A percentile compares a stretch with the other conserved stretches of the same genome.
Conservation (phyloP, 2,888 invertebrate species). For the Mesopsocus fuscifrons region DNA sequence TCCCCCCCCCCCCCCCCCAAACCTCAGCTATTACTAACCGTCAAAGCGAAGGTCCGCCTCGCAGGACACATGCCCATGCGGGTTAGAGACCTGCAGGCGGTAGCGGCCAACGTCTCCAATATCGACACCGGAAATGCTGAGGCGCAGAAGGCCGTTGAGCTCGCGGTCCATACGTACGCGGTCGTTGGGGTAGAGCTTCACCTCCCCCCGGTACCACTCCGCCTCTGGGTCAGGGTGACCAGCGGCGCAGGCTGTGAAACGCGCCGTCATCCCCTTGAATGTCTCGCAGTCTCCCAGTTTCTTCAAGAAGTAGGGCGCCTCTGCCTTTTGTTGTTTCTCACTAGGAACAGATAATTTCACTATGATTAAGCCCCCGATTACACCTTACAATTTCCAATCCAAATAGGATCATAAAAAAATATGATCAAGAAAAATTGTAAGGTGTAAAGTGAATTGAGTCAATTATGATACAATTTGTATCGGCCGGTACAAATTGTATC, state of each 20-base stretch:
- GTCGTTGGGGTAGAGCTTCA: constrained; percentile 60
- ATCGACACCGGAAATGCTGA: constrained; percentile 59
- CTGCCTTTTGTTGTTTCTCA: constrained; percentile 50
- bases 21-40: too few species aligned
- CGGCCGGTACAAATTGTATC: too few species aligned
- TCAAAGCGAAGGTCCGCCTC: constrained; percentile 44
- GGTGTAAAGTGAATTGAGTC: too few species aligned
- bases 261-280: constrained; percentile 71
- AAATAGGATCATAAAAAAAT: too few species aligned
- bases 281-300: constrained; percentile 76
- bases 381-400: too few species aligned
- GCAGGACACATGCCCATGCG: constrained; percentile 65
- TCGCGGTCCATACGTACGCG: constrained; percentile 69
- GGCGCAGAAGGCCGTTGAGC: constrained; percentile 59
- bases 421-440: too few species aligned
- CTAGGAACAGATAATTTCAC: constrained; percentile 27
- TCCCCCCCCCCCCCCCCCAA: too few species aligned
- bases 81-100: constrained; percentile 62
- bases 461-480: too few species aligned
- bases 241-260: constrained; percentile 81
- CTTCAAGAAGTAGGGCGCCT: constrained; percentile 76
- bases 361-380: too few species aligned
- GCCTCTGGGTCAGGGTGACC: constrained; percentile 76
- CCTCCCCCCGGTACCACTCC: constrained; percentile 68
- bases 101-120: constrained; percentile 70